Base-by-base conservation (phyloP, 37 sponge, comb jelly and placozoan genomes). In the Chondrosia reniformis region DNA sequence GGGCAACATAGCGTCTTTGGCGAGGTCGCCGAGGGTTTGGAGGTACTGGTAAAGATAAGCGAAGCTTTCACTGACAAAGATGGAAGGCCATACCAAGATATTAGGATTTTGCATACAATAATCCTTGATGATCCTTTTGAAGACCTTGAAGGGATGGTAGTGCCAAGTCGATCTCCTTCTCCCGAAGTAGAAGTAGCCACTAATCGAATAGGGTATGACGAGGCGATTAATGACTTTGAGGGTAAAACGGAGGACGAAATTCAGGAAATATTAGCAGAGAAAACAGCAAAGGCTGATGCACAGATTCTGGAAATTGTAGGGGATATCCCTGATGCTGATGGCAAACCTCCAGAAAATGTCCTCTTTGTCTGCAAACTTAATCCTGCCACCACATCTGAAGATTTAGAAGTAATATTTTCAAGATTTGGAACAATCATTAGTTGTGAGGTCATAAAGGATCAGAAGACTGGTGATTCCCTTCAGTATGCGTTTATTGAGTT, bases 401-500 rank as follows among this genome's bases (percentile, higher is more conserved):
- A 98, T 79, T 75, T 98, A 46, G 96, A 93, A 45, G 91, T 95
- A 67, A 98, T 98, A 21, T 98, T 98, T 89, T 91, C 95, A 21
- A 86, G 96, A 39, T 98, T 98, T 81, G 99, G 99, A 19, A 39
- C 91, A 40, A 95, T 98, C 56, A 32, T 85, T 42, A 89, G 91
- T 52, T 93, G 96, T 71, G 99, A 98, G 36, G 94, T 98, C 32
- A 98, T 98, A 63, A 59, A 87, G 1, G 99, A 98, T 49, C 94
- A 95, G 69, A 95, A 95, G 55, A 89, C 95, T 8, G 94, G 94
- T 0, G 99, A 98, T 52, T 98, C 99, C 30, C 89, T 98, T 17
- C 93, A 92, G 46, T 98, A 98, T 76, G 99, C 94, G 0, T 98
- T 98, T 74, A 90, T 98, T 58, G 96, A 98, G 86, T 98, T 93